Conservation (phyloP, 2,797 vertebrate genomes). For the Gymnoscopelus microlampas region DNA sequence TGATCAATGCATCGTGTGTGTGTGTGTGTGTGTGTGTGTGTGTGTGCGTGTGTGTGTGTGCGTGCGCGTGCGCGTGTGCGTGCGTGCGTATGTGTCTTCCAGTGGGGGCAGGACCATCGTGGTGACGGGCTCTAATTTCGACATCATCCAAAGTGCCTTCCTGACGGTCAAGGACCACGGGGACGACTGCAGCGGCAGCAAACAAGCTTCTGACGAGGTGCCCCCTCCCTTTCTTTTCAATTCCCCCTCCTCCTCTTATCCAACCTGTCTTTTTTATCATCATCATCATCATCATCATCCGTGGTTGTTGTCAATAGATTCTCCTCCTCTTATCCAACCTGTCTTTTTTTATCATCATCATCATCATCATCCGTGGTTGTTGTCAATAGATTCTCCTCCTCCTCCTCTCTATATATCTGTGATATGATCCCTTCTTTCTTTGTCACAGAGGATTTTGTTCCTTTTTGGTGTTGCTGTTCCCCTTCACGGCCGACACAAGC, state of each 20-base stretch:
- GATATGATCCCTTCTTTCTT: conserved; percentile 7
- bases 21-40: background rate
- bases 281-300: background rate
- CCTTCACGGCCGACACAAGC: conserved; percentile 9
- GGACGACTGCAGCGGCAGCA: conserved; percentile 43
- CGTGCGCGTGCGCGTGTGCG: conserved; percentile 9
- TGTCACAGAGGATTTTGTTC: conserved; percentile 16
- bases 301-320: no score
- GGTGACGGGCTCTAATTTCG: conserved; percentile 89
- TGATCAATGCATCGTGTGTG: no score
- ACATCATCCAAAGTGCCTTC: conserved; percentile 81
- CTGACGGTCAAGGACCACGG: conserved; percentile 63
- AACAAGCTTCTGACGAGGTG: conserved; percentile 53
- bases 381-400: no score
- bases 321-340: background rate
- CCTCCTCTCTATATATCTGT: no score
- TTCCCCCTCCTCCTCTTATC: background rate
- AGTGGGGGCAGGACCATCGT: conserved; percentile 94
- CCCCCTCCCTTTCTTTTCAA: conserved; percentile 10
- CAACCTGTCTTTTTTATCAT: conserved; percentile 14
- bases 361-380: background rate
- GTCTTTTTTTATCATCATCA: conserved; percentile 11
- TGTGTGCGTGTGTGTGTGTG: background rate
- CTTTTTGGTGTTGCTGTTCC: conserved; percentile 11
- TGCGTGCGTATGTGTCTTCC: conserved; percentile 46